Base-by-base conservation (phyloP, 2,888 invertebrate genomes). In the Drosophila bunnanda region DNA sequence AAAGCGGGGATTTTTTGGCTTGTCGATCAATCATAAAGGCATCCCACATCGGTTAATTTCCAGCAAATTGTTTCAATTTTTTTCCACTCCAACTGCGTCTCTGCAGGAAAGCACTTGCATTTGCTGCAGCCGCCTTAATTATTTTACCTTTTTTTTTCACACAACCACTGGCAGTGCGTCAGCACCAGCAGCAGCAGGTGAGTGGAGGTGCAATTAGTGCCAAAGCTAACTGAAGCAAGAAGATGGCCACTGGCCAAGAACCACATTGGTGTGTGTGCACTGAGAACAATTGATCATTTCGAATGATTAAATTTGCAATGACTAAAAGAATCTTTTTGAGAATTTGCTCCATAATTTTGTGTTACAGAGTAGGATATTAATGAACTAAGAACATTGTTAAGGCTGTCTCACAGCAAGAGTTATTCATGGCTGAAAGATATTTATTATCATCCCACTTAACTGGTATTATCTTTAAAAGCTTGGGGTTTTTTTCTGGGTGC, bases 201-300 rank as follows among this genome's bases (percentile, higher is more conserved):
- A 54, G 46, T 57, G 41, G 34, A 55, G 61, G 73, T 73, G 78
- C 82, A 83, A 83, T 83, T 83, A 82, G 76, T 73, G 72, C 72
- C 60, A 72, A 66, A 77, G 86, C 77, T 65, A 72, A 79, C 81
- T 75, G 61, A 75, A 56, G 75, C 74, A 66, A 48, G 67, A 66
- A 56, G 67, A 50, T 71, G 68, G 61, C 61, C 76, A 60, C 61
- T 64, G 65, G 71, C 72, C 74, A 80, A 77, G 77, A 79, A 80
- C 66, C 82, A 57, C 17, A 75, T 15, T 17, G 22, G 30, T 54
- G 22, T 10, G 28, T 28, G 34, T 28, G 28, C 50, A 52, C 50
- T 15, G 50, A 22, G 15, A 15, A 52, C 0, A 52, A 52, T 15
- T 20, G 15, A 0, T 3, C 0, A 12, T 9, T 44, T 28, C 3